Base-by-base conservation (phyloP, 2,113 vertebrate genomes). In the Terrapene triunguis region DNA sequence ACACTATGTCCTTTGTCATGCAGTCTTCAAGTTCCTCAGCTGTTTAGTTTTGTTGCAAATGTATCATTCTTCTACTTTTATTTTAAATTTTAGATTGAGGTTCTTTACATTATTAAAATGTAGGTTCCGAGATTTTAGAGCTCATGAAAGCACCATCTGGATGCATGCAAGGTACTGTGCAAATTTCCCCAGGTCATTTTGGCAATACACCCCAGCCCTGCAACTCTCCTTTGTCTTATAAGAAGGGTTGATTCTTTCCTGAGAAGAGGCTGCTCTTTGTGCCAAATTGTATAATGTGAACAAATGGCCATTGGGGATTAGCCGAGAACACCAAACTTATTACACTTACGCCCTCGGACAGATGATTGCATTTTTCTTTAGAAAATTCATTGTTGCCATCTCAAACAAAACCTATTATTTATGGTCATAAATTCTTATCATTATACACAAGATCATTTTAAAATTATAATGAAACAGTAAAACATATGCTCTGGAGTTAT, bases 361-460 rank as follows among this genome's bases (percentile, higher is more conserved):
- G 91, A 94, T 87, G 42, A 85, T 76, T 90, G 1, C 72, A 17
- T 48, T 11, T 1, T 51, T 3, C 0, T 13, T 91, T 91, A 55
- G n/a, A 47, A 27, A 62, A 65, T 87, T 79, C 88, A 72, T 89
- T 90, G 93, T 87, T 88, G 47, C 88, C 82, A 84, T 87, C 78
- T 90, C 85, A 80, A 92, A 69, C 55, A 88, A 89, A 96, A 95
- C 93, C 97, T 95, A 94, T 94, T 96, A 95, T 94, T 97, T 94
- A 96, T 93, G 95, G 32, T 57, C 81, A 93, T 76, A 95, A 96
- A 85, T 91, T 88, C 82, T 97, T 97, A 97, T 97, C 95, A 74
- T 97, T 96, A 95, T 85, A 98, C 96, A 98, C 97, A 98, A 98
- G 97, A 98, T 98, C 97, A 98, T 95, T 97, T 94, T 94, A 98